These are phyloP conservation scores for Dichetophora obliterata DNA, from an alignment of 2,888 invertebrate species.

Conservation along the genomic window DNA sequence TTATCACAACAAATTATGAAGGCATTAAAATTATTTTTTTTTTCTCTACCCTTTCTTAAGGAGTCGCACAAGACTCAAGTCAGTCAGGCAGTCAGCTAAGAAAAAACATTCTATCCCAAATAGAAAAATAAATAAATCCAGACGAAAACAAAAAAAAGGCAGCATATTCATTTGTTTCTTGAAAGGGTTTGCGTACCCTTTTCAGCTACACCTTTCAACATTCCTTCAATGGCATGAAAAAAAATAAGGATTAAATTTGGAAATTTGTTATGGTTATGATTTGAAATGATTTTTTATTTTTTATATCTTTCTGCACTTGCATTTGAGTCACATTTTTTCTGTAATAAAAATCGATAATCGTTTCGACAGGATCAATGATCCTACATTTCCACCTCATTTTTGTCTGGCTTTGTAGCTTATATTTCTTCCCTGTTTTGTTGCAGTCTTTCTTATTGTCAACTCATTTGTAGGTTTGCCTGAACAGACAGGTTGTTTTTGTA, in stretches of 20 bases:
- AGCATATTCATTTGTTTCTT: background rate
- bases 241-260: constrained; percentile 16
- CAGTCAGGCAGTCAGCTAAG: too few relatives aligned
- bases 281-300: background rate
- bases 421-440: background rate
- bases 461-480: constrained; percentile 35
- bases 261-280: constrained; percentile 31
- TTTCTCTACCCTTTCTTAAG: too few relatives aligned
- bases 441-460: background rate
- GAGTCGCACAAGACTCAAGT: too few relatives aligned
- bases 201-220: background rate
- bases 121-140: background rate
- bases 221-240: background rate
- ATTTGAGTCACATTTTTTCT: background rate
- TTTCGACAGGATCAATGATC: constrained; percentile 21
- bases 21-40: background rate
- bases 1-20: constrained; percentile 30
- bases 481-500: constrained; percentile 43
- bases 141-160: background rate
- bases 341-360: background rate
- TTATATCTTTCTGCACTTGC: background rate
- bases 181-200: background rate
- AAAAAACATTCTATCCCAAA: too few relatives aligned
- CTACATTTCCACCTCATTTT: background rate
- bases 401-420: background rate